A percentile compares a stretch with the other conserved stretches of the same genome.
phyloP scores from a whole-genome alignment of 2,113 vertebrate species.

The Rana temporaria region DNA sequence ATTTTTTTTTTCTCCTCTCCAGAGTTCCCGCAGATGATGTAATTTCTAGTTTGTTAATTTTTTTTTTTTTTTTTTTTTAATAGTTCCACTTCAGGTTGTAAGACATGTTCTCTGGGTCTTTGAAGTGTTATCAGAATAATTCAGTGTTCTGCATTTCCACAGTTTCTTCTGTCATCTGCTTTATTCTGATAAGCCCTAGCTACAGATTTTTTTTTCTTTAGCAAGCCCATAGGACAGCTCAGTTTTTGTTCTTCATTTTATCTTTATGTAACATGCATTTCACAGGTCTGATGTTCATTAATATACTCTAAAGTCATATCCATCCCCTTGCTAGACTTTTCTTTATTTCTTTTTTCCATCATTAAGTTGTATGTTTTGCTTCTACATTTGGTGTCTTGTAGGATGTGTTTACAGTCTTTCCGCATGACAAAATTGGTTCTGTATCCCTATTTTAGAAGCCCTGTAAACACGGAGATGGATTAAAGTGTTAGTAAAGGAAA shows the following conservation, averaged over 20 bases:
- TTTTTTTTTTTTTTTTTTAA: not conserved
- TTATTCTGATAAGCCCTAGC: conserved; percentile 24
- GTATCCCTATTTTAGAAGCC: not conserved
- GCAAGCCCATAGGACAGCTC: conserved; percentile 10
- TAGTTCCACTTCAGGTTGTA: conserved; percentile 12
- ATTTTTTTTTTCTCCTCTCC: not conserved
- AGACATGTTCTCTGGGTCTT: not conserved
- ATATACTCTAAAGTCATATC: not conserved
- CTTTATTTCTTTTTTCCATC: not conserved
- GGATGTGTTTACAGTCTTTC: not conserved
- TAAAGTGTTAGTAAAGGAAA: too few species aligned
- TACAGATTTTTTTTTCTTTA: conserved; percentile 14
- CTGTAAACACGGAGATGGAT: not conserved
- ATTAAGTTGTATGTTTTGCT: not conserved
- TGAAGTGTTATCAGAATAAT: conserved; percentile 36
- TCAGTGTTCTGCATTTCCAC: conserved; percentile 18
- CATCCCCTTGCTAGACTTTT: not conserved
- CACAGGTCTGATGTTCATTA: conserved; percentile 2
- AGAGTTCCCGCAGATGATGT: not conserved
- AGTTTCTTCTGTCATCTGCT: conserved; percentile 20
- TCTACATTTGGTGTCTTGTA: not conserved
- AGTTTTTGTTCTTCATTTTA: conserved; percentile 24
- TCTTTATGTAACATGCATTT: conserved; percentile 5
- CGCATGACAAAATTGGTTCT: too few species aligned
- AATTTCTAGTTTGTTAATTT: conserved; percentile 1